Conservation (phyloP, 2,113 vertebrate species). For the Antechinus stuartii region DNA sequence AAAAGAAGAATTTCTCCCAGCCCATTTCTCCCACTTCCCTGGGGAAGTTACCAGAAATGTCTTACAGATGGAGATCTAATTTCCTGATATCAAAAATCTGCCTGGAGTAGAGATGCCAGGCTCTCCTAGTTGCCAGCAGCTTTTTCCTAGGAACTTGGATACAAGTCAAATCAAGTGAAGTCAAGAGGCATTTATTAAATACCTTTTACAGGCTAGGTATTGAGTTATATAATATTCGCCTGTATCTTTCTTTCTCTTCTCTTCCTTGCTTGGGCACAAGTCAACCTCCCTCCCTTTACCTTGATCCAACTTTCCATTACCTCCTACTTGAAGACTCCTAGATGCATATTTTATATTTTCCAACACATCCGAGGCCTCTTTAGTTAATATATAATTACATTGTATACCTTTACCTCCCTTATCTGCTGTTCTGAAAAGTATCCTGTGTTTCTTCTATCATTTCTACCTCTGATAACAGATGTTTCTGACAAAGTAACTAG, state of each 20-base stretch:
- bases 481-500: not conserved
- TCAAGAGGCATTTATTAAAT: not conserved
- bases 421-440: not conserved
- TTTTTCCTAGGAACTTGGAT: not conserved
- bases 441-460: not conserved
- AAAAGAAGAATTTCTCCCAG: not conserved
- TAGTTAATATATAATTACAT: not conserved
- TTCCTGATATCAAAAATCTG: not conserved
- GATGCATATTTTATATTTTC: slow-evolving; percentile 5
- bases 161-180: not conserved
- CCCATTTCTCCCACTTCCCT: not conserved
- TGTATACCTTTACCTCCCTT: slow-evolving; percentile 6
- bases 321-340: not conserved
- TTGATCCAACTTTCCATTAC: slow-evolving; percentile 1
- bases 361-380: not conserved
- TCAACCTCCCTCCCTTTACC: not conserved
- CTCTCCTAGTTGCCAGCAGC: not conserved
- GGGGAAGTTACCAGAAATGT: not conserved
- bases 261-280: not conserved
- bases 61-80: not conserved
- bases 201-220: not conserved
- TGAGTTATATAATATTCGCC: not conserved
- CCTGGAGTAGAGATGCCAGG: not conserved
- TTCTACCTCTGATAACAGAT: not conserved
- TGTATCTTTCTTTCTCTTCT: not conserved